Evolutionary conservation across 1,140 invertebrate genomes (phyloP).

Genomic region (Daktulosphaira vitifoliae): DNA sequence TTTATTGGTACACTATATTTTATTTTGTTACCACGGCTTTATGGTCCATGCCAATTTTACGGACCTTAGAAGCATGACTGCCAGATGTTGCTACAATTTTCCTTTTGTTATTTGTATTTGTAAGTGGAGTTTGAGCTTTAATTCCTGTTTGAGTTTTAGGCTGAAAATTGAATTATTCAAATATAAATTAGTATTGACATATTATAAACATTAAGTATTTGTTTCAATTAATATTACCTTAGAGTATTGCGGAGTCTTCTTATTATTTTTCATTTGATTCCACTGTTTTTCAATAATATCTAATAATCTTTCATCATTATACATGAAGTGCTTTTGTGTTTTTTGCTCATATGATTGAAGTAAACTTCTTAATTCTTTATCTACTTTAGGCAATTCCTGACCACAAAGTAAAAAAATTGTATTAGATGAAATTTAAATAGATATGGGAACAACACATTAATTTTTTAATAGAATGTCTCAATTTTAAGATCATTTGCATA

Average conservation of each 20-base stretch:
- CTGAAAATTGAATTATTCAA: not conserved
- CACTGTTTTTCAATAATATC: slow-evolving; percentile 26
- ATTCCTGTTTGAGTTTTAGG: not conserved
- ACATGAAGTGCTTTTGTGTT: slow-evolving; percentile 10
- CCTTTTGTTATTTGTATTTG: not conserved
- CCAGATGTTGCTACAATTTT: slow-evolving; percentile 3
- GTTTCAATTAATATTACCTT: slow-evolving; percentile 6
- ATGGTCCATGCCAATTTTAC: slow-evolving; percentile 32
- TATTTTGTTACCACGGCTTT: slow-evolving; percentile 31
- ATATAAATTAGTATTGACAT: no score
- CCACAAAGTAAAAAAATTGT: not conserved
- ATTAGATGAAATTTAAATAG: no score
- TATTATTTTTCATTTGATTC: slow-evolving; percentile 12
- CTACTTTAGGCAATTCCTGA: slow-evolving; percentile 33
- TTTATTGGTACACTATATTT: not conserved
- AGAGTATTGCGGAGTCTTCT: not conserved
- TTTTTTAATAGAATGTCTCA: not conserved
- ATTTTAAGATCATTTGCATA: not conserved
- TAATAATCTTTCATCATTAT: slow-evolving; percentile 13
- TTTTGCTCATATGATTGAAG: slow-evolving; percentile 20
- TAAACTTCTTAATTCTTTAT: slow-evolving; percentile 25
- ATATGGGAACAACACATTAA: no score
- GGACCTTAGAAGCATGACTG: slow-evolving; percentile 26
- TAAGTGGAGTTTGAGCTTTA: slow-evolving; percentile 6
- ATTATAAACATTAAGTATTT: no score